Evolutionary conservation across 30 jellyfish, hydroid and myxozoan species (phyloP), one percentile per base, ranked within the genome.

Genomic region (Turritopsis rubra): DNA sequence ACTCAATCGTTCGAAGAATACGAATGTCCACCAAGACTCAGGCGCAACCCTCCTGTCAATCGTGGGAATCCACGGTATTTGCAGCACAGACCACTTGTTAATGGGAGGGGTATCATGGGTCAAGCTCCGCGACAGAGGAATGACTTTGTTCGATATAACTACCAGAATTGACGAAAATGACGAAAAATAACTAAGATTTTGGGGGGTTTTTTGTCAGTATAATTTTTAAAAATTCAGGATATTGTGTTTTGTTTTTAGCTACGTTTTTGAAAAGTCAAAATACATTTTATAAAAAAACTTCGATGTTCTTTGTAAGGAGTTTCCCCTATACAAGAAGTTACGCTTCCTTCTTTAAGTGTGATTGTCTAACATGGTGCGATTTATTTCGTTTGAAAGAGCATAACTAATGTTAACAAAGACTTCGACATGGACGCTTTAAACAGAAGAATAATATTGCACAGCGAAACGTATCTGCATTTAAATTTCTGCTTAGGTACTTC

Each of bases 21-120:
- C 19, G 77, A 68, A 68, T 17, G 9, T 68, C 77, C 77, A 21
- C 29, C 76, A 9, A 68, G 77, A 22, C 30, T 68, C 28, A 23
- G 77, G 19, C 77, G 77, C 77, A 19, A 17, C 19, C 9, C 9
- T 41, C 77, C 77, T 68, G 77, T 68, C 31, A 68, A 68, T 68
- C 28, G 77, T 8, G 30, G 31, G 16, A 0, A 68, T 19, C 28
- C 77, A 68, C 77, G 77, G 77, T 68, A 7, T 68, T 17, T 68
- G 19, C 77, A 68, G 30, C 77, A 68, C 16, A 9, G 77, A 27
- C 77, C 9, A 68, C 28, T 68, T n/a, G 28, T n/a, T 9, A 68
- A 68, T 68, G 77, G 77, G 21, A 23, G 77, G 28, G 77, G 77
- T 68, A 68, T 68, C 21, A 68, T 68, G 77, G 77, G 77, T 68